Evolutionary conservation across 2,888 invertebrate species (phyloP), one percentile per base, ranked within the genome.

Genomic region (Crioceris asparagi): DNA sequence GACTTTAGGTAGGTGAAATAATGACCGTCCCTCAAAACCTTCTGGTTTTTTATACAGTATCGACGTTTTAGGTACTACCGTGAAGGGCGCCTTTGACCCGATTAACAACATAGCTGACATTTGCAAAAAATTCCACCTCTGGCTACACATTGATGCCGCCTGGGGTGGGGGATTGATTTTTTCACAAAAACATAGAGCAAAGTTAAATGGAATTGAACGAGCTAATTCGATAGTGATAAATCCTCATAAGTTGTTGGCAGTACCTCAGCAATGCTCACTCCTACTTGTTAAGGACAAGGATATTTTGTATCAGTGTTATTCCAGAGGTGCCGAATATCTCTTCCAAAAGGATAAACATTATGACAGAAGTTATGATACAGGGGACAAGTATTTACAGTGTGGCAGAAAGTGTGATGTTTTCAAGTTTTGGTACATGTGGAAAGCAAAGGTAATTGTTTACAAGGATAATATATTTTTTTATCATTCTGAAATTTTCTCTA

Each of bases 11-110:
- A 49, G 48, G 44, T 12, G 14, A n/a, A 12, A 11, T n/a, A n/a
- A n/a, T n/a, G n/a, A n/a, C n/a, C n/a, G n/a, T n/a, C n/a, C n/a
- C n/a, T n/a, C n/a, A n/a, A n/a, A n/a, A n/a, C n/a, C n/a, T n/a
- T n/a, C n/a, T n/a, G n/a, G n/a, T n/a, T n/a, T n/a, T n/a, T n/a
- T n/a, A n/a, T n/a, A n/a, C n/a, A n/a, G n/a, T n/a, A n/a, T n/a
- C n/a, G n/a, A n/a, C n/a, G 2, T 11, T 27, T 4, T 11, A 66
- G 74, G 74, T 21, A 96, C 97, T 1, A 98, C 97, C 0, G 97
- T 98, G 35, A 75, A 96, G 52, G 97, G 97, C 2, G 87, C 97
- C 1, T 97, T 93, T 64, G 97, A 98, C 70, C 92, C 94, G 0
- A 79, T 98, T 46, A 69, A 76, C 43, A 83, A 84, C 48, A 85